Base-by-base conservation (phyloP, 2,797 vertebrate species). In the Hydrocynus forskahlii region DNA sequence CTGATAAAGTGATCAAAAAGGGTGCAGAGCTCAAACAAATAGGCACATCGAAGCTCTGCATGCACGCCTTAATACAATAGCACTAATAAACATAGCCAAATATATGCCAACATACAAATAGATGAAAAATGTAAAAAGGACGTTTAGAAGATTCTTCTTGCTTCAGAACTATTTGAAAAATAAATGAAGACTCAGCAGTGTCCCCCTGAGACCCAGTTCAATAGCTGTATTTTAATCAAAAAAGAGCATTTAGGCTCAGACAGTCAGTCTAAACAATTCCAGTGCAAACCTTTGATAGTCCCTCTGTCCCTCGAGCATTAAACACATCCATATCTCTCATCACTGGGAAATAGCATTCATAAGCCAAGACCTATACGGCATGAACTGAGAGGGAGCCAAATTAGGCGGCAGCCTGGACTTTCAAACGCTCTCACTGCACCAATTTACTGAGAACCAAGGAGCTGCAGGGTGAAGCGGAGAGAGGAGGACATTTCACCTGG, bases 361-460 rank as follows among this genome's bases (percentile, higher is more conserved):
- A 73, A 52, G 13, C 40, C 6, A 67, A 75, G 16, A 54, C 29
- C 59, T 68, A 35, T 62, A 55, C n/a, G 73, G n/a, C 0, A 81
- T 70, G 29, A 84, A 80, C 59, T 60, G 66, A 21, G 76, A 74
- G n/a, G 60, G 80, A 71, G 76, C 69, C 78, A 85, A 90, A 89
- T 90, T 78, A 85, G 75, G 54, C 38, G 77, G 81, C 77, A 62
- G 80, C 83, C 82, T 83, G 78, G 80, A 43, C 63, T 84, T 86
- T 88, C 70, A 85, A 80, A 71, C 71, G 60, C 82, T 88, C 52
- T 76, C 73, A 52, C 13, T 71, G 60, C 80, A 88, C 75, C 81
- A 81, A 88, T 89, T 81, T 86, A 82, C 76, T 68, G 80, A 70
- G 67, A 81, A n/a, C 75, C 50, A 21, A 40, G 43, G 55, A 79